Evolutionary conservation across 2,888 invertebrate genomes (phyloP).

Genomic region (Cynaeus angustus): DNA sequence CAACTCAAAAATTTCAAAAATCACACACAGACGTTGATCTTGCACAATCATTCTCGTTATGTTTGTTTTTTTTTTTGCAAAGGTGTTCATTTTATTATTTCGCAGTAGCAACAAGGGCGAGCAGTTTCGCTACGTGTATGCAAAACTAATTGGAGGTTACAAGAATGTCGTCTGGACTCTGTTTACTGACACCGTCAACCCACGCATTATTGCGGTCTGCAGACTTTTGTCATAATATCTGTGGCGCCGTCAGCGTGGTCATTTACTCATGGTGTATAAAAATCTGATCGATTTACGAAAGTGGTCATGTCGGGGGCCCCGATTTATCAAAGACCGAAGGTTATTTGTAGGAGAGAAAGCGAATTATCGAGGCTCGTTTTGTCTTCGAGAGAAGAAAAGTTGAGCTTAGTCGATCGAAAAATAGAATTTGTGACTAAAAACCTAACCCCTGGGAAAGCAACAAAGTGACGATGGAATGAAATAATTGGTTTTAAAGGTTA

Average conservation of each 20-base stretch:
- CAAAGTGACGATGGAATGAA: too few species aligned
- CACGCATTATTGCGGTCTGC: slow-evolving; percentile 18
- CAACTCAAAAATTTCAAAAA: background rate
- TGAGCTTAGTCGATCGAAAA: too few species aligned
- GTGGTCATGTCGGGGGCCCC: background rate
- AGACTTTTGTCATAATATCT: slow-evolving; percentile 23
- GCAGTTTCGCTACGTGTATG: slow-evolving; percentile 40
- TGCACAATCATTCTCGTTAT: slow-evolving; percentile 19
- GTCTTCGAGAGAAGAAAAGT: background rate
- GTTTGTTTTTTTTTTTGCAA: slow-evolving; percentile 13
- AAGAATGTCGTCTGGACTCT: slow-evolving; percentile 46
- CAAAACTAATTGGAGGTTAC: slow-evolving; percentile 49
- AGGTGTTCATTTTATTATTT: slow-evolving; percentile 11
- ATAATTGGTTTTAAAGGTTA: too few species aligned
- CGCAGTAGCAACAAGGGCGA: slow-evolving; percentile 36
- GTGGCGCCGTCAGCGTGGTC: slow-evolving; percentile 12
- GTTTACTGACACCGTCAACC: slow-evolving; percentile 38
- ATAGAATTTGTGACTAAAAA: too few species aligned
- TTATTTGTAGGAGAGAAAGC: background rate
- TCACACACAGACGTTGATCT: slow-evolving; percentile 11
- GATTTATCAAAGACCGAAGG: background rate
- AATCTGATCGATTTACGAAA: slow-evolving; percentile 9
- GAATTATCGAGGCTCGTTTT: background rate
- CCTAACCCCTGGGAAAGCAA: too few species aligned
- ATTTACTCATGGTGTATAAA: background rate